Percentiles rank a stretch among this genome's conserved stretches.
Evolutionary conservation across 2,113 vertebrate genomes (phyloP).

Genomic region (Lophura nycthemera): DNA sequence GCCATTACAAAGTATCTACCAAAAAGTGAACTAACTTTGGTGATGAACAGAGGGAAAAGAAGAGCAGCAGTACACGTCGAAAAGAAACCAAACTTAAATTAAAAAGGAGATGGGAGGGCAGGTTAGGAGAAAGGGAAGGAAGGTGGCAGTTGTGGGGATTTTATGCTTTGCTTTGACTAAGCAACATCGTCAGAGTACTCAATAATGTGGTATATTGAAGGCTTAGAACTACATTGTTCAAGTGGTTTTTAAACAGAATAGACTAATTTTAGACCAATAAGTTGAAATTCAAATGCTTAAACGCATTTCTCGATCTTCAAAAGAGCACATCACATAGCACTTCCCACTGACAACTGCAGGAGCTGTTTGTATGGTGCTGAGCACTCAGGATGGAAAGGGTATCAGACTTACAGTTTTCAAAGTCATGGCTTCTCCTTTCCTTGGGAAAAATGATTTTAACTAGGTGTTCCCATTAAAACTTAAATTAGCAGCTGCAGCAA

Average conservation of each 20-base stretch:
- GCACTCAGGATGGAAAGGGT: background rate
- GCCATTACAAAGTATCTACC: background rate
- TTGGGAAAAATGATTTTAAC: conserved; percentile 37
- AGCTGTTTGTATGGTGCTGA: background rate
- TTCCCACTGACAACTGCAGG: background rate
- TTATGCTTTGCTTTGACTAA: background rate
- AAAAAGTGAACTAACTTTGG: background rate
- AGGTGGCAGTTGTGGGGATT: background rate
- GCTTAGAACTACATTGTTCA: background rate
- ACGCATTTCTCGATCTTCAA: conserved; percentile 7
- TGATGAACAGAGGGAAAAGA: background rate
- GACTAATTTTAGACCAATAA: conserved; percentile 30
- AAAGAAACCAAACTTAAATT: conserved; percentile 5
- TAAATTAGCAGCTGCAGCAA: conserved; percentile 65
- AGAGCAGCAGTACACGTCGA: background rate
- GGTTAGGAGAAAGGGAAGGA: background rate
- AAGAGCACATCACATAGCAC: background rate
- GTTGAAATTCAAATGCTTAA: background rate
- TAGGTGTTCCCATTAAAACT: conserved; percentile 42
- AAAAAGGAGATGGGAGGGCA: background rate
- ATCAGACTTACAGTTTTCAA: conserved; percentile 9
- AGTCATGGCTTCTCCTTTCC: conserved; percentile 16
- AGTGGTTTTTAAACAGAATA: conserved; percentile 32
- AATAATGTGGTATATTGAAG: background rate
- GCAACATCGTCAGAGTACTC: background rate